A percentile compares a stretch with the other conserved stretches of the same genome.
Conservation (phyloP, 2,888 invertebrate species). For the Lamproptera curius region DNA sequence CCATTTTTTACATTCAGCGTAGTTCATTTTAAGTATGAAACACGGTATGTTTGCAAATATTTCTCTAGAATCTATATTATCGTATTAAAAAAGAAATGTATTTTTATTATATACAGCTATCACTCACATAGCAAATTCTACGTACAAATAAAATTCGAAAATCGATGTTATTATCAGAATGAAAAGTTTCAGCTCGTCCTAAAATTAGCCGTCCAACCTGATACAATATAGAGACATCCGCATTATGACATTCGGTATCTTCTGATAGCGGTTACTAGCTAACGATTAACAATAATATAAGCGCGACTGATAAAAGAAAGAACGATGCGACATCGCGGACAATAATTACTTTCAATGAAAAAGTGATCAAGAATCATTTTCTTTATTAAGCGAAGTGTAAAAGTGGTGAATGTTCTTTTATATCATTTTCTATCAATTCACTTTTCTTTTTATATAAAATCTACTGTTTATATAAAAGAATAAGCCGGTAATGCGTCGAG, state of each 20-base stretch:
- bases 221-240: constrained; percentile 1
- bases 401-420: too few species aligned
- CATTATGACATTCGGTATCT: constrained; percentile 13
- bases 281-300: not conserved
- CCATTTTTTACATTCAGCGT: too few species aligned
- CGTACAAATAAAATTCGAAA: constrained; percentile 10
- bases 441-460: too few species aligned
- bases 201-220: not conserved
- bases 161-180: constrained; percentile 1
- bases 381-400: too few species aligned
- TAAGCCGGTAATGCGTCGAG: too few species aligned
- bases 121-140: not conserved
- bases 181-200: not conserved
- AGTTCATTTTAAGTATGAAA: too few species aligned
- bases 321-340: constrained; percentile 2
- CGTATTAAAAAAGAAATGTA: not conserved
- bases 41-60: too few species aligned
- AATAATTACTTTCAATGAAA: too few species aligned
- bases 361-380: too few species aligned
- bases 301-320: not conserved
- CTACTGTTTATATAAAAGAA: too few species aligned
- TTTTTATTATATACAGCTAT: not conserved
- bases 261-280: constrained; percentile 1
- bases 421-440: too few species aligned
- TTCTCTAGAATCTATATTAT: not conserved